Percentiles rank a stretch among this genome's conserved stretches.
These are phyloP conservation scores for Caenorhabditis sinica DNA, from an alignment of 2,888 invertebrate genomes.

Conservation along the genomic window DNA sequence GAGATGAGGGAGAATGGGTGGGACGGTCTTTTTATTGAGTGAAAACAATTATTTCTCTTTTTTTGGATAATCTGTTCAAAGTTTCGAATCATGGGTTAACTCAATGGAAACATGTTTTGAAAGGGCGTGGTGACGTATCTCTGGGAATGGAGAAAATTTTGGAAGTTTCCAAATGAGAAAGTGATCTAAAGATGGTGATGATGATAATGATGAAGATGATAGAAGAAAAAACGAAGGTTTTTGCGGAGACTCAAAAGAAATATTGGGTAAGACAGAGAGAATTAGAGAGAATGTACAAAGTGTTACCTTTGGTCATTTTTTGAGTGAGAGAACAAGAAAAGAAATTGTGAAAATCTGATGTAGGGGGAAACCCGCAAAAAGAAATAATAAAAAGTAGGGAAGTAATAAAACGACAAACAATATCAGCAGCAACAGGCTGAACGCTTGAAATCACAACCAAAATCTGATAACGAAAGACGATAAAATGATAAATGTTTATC, in stretches of 20 bases:
- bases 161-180: constrained; percentile 1
- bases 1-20: background rate
- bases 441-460: constrained; percentile 25
- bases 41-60: constrained; percentile 19
- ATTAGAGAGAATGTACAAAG: constrained; percentile 1
- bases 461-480: constrained; percentile 3
- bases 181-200: constrained; percentile 4
- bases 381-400: constrained; percentile 14
- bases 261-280: background rate
- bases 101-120: constrained; percentile 16
- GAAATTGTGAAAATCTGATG: background rate
- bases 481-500: constrained; percentile 47
- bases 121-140: background rate
- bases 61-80: constrained; percentile 35
- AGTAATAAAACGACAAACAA: constrained; percentile 34
- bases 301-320: constrained; percentile 10
- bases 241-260: constrained; percentile 10
- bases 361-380: background rate
- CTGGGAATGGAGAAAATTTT: background rate
- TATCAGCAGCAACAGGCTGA: no score
- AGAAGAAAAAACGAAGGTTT: constrained; percentile 13
- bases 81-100: constrained; percentile 2
- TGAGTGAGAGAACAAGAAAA: constrained; percentile 11
- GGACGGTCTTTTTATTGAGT: background rate
- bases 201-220: constrained; percentile 18